Conservation (phyloP, 2,888 invertebrate genomes). For the Dermolepida albohirtum region DNA sequence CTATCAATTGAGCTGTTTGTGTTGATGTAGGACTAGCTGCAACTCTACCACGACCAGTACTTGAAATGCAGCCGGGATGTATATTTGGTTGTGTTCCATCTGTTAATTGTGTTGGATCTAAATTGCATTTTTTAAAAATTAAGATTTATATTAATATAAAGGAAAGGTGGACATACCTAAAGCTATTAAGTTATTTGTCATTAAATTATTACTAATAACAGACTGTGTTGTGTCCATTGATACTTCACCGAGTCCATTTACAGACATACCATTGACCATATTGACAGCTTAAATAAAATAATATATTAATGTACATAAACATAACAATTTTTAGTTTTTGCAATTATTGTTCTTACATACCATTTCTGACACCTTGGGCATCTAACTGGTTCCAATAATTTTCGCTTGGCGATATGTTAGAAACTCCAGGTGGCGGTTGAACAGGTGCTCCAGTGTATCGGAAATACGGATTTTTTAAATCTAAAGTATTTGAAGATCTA, state of each 20-base stretch:
- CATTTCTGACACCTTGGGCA: conserved; percentile 73
- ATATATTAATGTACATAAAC: no score
- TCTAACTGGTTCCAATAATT: conserved; percentile 90
- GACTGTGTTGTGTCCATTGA: conserved; percentile 76
- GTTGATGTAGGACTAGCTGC: conserved; percentile 72
- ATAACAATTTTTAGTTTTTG: no score
- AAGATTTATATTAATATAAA: conserved; percentile 8
- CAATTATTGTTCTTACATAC: conserved; percentile 49
- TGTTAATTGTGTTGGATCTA: conserved; percentile 60
- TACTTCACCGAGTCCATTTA: conserved; percentile 79
- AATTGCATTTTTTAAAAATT: conserved; percentile 37
- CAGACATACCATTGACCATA: conserved; percentile 81
- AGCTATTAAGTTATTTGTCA: conserved; percentile 65
- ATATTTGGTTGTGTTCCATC: conserved; percentile 71
- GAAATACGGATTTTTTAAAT: conserved; percentile 98
- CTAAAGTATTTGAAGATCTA: conserved; percentile 90
- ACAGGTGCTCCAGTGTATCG: conserved; percentile 95
- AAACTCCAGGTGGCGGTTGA: conserved; percentile 92
- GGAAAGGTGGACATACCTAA: conserved; percentile 53
- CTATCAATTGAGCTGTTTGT: conserved; percentile 73
- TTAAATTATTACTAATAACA: conserved; percentile 67
- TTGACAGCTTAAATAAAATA: conserved; percentile 69
- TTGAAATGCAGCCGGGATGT: conserved; percentile 74
- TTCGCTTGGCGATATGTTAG: conserved; percentile 93
- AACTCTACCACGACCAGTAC: conserved; percentile 72